Evolutionary conservation across 1,140 invertebrate genomes (phyloP).

Genomic region (Cherax destructor): DNA sequence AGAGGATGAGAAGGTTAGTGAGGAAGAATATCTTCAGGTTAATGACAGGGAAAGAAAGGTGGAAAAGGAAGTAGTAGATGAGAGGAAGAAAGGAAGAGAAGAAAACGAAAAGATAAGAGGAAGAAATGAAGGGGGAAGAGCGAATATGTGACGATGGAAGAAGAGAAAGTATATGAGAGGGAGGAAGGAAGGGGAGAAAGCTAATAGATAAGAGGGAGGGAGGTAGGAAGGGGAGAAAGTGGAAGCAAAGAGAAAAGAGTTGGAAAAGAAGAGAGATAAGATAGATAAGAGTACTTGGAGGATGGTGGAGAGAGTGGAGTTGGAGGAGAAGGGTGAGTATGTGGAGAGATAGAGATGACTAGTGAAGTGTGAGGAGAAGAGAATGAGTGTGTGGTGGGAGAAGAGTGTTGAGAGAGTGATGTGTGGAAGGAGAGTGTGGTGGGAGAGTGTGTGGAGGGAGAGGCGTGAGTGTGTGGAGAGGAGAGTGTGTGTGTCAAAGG

Average conservation of each 20-base stretch:
- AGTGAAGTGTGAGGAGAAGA: too few relatives aligned
- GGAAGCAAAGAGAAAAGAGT: slow-evolving; percentile 10
- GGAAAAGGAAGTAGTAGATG: not conserved
- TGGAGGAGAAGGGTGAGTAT: too few relatives aligned
- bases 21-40: too few relatives aligned
- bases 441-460: too few relatives aligned
- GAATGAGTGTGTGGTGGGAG: too few relatives aligned
- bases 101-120: not conserved
- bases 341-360: too few relatives aligned
- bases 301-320: too few relatives aligned
- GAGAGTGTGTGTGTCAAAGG: too few relatives aligned
- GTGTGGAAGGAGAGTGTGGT: too few relatives aligned
- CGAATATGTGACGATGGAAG: not conserved
- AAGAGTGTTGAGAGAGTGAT: too few relatives aligned
- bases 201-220: not conserved
- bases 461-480: too few relatives aligned
- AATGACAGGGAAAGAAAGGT: not conserved
- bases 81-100: slow-evolving; percentile 13
- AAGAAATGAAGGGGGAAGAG: not conserved
- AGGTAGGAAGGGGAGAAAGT: not conserved
- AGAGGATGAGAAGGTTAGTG: too few relatives aligned
- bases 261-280: slow-evolving; percentile 35
- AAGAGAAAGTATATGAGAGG: slow-evolving; percentile 15
- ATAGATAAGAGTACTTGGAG: not conserved
- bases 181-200: slow-evolving; percentile 23